Evolutionary conservation across 1,140 invertebrate species (phyloP).

Genomic region (Lepidurus apus): DNA sequence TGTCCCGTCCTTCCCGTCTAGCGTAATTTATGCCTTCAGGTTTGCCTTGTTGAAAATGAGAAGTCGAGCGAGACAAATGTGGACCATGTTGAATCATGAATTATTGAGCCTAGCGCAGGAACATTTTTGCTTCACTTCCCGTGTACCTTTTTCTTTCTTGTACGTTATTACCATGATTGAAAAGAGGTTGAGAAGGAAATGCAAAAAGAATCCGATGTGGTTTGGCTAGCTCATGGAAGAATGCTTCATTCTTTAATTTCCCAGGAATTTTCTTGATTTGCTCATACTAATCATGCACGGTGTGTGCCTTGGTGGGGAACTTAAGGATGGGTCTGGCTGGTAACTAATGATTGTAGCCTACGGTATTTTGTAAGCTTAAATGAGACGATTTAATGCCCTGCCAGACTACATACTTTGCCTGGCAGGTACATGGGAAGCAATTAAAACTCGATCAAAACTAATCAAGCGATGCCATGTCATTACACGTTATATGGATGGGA

Average conservation of each 20-base stretch:
- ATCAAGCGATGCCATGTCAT: conserved; percentile 10
- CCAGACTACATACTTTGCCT: not conserved
- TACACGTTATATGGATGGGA: not conserved
- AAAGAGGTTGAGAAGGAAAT: no score
- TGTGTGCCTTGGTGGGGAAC: no score
- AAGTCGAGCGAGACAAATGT: conserved; percentile 7
- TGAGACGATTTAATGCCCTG: no score
- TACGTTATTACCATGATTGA: not conserved
- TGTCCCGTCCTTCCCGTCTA: not conserved
- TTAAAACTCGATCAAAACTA: conserved; percentile 11
- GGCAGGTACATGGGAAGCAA: not conserved
- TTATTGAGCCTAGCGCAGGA: not conserved
- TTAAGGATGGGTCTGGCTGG: no score
- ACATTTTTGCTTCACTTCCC: not conserved
- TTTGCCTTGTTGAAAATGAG: not conserved
- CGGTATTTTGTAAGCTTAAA: no score
- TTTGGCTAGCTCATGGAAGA: no score
- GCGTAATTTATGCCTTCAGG: not conserved
- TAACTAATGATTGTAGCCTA: no score
- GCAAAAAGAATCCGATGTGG: no score
- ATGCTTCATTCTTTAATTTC: no score
- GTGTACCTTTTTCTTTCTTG: not conserved
- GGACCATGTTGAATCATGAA: conserved; percentile 17
- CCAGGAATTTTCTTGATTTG: no score
- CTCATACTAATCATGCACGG: no score